Evolutionary conservation across 2,797 vertebrate genomes (phyloP), one percentile per base, ranked within the genome.

Genomic region (Hafferia zeledoni): DNA sequence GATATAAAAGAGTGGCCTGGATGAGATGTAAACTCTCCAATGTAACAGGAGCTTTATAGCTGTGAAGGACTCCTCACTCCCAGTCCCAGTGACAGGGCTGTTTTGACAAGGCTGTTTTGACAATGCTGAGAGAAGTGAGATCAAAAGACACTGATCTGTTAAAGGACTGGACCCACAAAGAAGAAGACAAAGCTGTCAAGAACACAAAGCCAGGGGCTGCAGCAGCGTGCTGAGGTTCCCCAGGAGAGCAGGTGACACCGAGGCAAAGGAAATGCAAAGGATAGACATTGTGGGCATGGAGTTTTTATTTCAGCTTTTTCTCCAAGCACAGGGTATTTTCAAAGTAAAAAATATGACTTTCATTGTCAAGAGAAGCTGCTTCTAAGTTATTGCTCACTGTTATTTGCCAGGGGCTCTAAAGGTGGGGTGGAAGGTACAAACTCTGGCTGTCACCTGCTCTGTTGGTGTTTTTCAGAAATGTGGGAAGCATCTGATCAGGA

Each of bases 31-130:
- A 70, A 74, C 50, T 71, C 83, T 93, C 14, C 22, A 7, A 17
- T 0, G 0, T 18, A 68, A 61, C 37, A 31, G 76, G 55, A 84
- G 55, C 47, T 88, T 49, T 76, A 7, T 41, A 4, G 7, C 92
- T 52, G 43, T 47, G 80, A 84, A 70, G 78, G 83, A 25, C 70
- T 90, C 39, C 52, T 89, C 60, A 9, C 28, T 69, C 77, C 69
- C 84, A 49, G 10, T 39, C 75, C 90, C 68, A 31, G 59, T 59
- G 88, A 74, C 85, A 72, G 87, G 33, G 20, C 6, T 94, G 89
- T 75, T 96, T 86, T 93, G 94, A 94, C 84, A 94, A 30, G 68
- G 53, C 75, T 93, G 93, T 92, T 96, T 83, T 83, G 93, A 91
- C 82, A 74, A 56, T 0, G 44, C 70, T 84, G 93, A 92, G 89